Base-by-base conservation (phyloP, 1,140 invertebrate genomes). In the Polyergus mexicanus region DNA sequence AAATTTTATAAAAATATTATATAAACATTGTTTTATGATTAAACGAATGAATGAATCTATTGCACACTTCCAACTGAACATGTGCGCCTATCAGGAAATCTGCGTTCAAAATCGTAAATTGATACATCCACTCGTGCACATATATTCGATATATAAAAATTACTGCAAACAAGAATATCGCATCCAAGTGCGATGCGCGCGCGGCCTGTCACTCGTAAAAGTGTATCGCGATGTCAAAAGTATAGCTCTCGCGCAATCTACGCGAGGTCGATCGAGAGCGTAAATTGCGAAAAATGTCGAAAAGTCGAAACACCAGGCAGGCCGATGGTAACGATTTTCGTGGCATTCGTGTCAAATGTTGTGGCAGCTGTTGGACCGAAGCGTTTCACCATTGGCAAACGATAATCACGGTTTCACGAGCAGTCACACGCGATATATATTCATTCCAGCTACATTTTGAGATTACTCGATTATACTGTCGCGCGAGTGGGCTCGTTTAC, bases 331-430 rank as follows among this genome's bases (percentile, higher is more conserved):
- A 83, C 78, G 54, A 74, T 83, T 83, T 62, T 38, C 68, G 78
- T 83, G 41, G 68, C 56, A 83, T 25, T 83, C 68, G 56, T 83
- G 78, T 83, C 78, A 83, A 83, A 83, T 74, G 68, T 83, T 74
- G 68, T 74, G 78, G 78, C 78, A 83, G 78, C 78, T 83, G 78
- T 83, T 83, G 54, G 68, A 54, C 72, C 81, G 60, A 76, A 76
- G 81, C 81, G 35, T 84, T 84, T 84, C 74, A 35, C 81, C 77
- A 84, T 84, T 84, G 81, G 62, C 72, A 84, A 84, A 77, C 81
- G 58, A 41, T 84, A 84, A 84, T 84, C 81, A 77, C 41, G 72
- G 72, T 84, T 84, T 75, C 72, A 56, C 78, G 69, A 78, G 74
- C 35, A 86, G 44, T 75, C 66, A 77, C 58, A 44, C 44, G 81